phyloP scores from a whole-genome alignment of 2,888 invertebrate genomes.

The Ophonus ardosiacus region DNA sequence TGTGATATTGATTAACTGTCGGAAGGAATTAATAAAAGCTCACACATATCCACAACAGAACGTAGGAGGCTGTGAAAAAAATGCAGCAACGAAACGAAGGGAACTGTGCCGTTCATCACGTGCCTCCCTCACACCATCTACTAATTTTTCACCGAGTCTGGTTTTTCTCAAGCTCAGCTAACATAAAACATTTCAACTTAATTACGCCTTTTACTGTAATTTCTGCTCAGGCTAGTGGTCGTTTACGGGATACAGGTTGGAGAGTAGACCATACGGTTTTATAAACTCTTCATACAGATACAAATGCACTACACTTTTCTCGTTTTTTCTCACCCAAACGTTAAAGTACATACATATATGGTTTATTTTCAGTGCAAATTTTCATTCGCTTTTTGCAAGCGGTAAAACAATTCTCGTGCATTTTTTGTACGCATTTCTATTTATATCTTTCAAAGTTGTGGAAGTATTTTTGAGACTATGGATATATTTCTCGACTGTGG shows the following conservation, averaged over 20 bases:
- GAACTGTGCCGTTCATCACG: constrained; percentile 14
- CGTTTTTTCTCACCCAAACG: no score
- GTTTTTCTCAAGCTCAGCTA: constrained; percentile 39
- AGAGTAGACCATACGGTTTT: background rate
- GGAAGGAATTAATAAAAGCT: constrained; percentile 45
- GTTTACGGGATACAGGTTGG: constrained; percentile 23
- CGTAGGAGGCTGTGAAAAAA: constrained; percentile 24
- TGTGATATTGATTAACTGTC: constrained; percentile 46
- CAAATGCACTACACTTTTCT: background rate
- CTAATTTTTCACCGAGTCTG: constrained; percentile 45
- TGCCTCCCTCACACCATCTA: background rate
- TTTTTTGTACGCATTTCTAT: no score
- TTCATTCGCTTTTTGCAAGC: no score
- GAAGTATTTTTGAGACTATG: no score
- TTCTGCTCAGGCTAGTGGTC: constrained; percentile 5
- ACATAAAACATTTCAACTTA: constrained; percentile 45
- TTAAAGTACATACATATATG: no score
- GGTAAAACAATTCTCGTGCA: no score
- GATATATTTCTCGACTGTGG: no score
- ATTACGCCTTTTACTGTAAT: constrained; percentile 42
- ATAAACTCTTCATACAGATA: background rate
- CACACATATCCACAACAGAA: constrained; percentile 23
- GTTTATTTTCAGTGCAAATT: no score
- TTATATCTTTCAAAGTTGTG: no score
- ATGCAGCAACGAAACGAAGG: constrained; percentile 17